These are phyloP conservation scores for Odontocolon sp. DNA, from an alignment of 2,888 invertebrate genomes.

Conservation along the genomic window DNA sequence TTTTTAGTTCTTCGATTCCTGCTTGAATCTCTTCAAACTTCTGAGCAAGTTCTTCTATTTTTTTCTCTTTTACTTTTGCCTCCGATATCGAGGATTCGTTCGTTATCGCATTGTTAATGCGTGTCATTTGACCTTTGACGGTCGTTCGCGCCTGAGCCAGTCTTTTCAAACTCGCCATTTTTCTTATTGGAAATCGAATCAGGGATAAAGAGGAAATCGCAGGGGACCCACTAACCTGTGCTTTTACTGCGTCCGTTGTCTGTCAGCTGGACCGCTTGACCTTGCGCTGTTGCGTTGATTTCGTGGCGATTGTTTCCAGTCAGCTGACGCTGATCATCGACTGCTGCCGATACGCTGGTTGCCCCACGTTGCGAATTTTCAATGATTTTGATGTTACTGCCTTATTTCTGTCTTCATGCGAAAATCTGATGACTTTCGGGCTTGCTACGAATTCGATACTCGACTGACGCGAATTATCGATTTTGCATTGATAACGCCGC, in stretches of 20 bases:
- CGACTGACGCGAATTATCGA: not conserved
- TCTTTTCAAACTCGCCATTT: conserved; percentile 1
- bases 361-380: not conserved
- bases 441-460: not conserved
- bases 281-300: not conserved
- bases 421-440: not conserved
- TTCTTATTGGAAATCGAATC: conserved; percentile 27
- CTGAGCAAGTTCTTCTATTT: conserved; percentile 5
- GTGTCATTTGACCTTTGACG: conserved; percentile 30
- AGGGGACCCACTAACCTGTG: conserved; percentile 30
- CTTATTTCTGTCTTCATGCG: not conserved
- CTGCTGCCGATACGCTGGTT: not conserved
- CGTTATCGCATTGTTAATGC: conserved; percentile 1
- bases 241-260: not conserved
- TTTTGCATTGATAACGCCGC: not conserved
- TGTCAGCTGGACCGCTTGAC: not conserved
- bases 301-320: not conserved
- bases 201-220: not conserved
- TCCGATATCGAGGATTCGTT: not conserved
- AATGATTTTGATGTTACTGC: not conserved
- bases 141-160: conserved; percentile 2
- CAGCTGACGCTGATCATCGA: not conserved
- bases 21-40: conserved; percentile 26
- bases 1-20: not conserved
- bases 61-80: not conserved